Evolutionary conservation across 2,113 vertebrate species (phyloP).

Genomic region (Opisthocomus hoazin): DNA sequence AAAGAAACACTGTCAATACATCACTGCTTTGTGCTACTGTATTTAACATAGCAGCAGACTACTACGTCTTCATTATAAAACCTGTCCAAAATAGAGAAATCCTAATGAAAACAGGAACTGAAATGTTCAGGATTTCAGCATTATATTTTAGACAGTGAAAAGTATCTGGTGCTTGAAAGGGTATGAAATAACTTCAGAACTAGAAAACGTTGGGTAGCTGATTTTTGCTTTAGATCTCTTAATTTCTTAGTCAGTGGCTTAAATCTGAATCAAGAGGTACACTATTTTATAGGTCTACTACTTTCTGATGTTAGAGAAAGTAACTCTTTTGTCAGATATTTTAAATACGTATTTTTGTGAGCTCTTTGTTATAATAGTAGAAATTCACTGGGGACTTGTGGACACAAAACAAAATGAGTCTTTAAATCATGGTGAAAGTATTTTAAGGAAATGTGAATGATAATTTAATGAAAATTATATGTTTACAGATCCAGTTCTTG

Average conservation of each 20-base stretch:
- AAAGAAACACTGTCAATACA: neutral
- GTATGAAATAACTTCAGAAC: neutral
- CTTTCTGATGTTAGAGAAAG: neutral
- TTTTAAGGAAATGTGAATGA: neutral
- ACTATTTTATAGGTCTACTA: neutral
- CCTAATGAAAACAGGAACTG: neutral
- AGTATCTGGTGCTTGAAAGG: neutral
- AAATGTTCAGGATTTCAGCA: neutral
- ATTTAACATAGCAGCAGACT: neutral
- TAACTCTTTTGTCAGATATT: neutral
- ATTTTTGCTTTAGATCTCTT: neutral
- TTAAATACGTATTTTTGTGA: neutral
- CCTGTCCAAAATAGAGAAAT: neutral
- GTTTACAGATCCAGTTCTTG: neutral
- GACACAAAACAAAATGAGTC: neutral
- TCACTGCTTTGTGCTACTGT: neutral
- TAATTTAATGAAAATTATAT: neutral
- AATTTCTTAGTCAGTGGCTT: neutral
- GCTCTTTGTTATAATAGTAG: neutral
- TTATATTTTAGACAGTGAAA: neutral
- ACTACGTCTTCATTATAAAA: neutral
- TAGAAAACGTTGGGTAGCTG: neutral
- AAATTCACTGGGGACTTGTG: neutral
- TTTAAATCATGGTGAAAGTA: neutral
- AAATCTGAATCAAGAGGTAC: neutral